Evolutionary conservation across 2,113 vertebrate genomes (phyloP).

Genomic region (Neodon shergylaensis): DNA sequence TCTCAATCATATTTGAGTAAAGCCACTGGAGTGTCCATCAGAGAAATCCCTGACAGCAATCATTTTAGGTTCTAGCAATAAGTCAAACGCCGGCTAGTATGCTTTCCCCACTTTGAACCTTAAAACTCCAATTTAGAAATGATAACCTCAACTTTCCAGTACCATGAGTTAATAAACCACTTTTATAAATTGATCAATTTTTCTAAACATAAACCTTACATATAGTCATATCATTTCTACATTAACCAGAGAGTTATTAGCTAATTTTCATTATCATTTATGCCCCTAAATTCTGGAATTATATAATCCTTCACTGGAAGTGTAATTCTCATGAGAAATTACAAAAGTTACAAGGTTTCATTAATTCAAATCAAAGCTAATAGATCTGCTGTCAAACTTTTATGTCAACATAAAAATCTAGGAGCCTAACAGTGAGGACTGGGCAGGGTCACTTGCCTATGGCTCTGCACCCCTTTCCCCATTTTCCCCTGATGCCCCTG

Average conservation of each 20-base stretch:
- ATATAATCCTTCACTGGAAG: background rate
- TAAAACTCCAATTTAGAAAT: background rate
- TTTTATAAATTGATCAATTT: background rate
- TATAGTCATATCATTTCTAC: background rate
- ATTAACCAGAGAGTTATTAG: background rate
- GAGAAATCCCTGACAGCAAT: background rate
- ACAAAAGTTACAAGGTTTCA: background rate
- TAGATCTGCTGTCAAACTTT: background rate
- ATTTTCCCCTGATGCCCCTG: fast-evolving
- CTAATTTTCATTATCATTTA: background rate
- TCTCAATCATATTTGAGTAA: background rate
- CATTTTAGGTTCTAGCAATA: background rate
- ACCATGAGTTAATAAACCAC: background rate
- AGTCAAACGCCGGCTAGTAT: background rate
- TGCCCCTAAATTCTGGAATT: background rate
- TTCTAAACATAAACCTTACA: background rate
- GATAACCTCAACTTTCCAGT: background rate
- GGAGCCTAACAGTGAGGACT: background rate
- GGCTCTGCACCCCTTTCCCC: background rate
- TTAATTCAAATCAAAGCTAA: background rate
- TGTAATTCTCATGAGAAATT: background rate
- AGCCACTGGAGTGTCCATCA: background rate
- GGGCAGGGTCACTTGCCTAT: too few relatives aligned
- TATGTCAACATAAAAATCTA: background rate
- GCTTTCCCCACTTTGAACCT: background rate